Base-by-base conservation (phyloP, 2,888 invertebrate species). In the Sminthurinus aureus region DNA sequence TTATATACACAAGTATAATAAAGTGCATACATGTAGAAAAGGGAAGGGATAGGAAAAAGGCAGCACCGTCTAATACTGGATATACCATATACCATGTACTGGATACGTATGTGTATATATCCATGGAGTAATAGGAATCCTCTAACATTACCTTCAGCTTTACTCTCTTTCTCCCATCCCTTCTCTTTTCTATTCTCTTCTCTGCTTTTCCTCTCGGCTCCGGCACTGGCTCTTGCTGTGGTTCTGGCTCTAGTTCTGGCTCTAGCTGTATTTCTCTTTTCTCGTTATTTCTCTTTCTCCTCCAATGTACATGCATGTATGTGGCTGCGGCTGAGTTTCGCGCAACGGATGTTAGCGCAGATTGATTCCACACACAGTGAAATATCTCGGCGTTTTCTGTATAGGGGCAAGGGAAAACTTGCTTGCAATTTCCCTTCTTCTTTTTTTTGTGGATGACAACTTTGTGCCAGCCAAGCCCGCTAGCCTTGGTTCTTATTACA, bases 271-370 rank as follows among this genome's bases (percentile, higher is more conserved):
- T 76, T 76, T 51, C 51, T 51, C 75, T 20, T 64, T 20, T 24
- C 26, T 71, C 71, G 20, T 74, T 26, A 22, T 50, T 26, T 74
- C 26, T 18, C 50, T 74, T 26, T 74, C 50, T 74, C 74, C 22
- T 22, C 26, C 74, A n/a, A 15, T 15, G n/a, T 69, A 20, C n/a
- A 20, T 69, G 18, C 24, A 52, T 79, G 58, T 73, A 24, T 38
- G 67, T 75, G 75, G 81, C 80, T 75, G 76, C 80, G 77, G 83
- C 80, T 78, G 83, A 75, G 76, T 84, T 67, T 84, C 79, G 83
- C 83, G 83, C 83, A 84, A 76, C 81, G 80, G 75, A 80, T 79
- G 78, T 82, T 84, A 82, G 84, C 84, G 84, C 84, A 84, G 84
- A 84, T 84, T 84, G 84, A 82, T 84, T 84, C 78, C 69, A 74